Conservation (phyloP, 2,888 invertebrate genomes). For the Dolichomitus sp. region DNA sequence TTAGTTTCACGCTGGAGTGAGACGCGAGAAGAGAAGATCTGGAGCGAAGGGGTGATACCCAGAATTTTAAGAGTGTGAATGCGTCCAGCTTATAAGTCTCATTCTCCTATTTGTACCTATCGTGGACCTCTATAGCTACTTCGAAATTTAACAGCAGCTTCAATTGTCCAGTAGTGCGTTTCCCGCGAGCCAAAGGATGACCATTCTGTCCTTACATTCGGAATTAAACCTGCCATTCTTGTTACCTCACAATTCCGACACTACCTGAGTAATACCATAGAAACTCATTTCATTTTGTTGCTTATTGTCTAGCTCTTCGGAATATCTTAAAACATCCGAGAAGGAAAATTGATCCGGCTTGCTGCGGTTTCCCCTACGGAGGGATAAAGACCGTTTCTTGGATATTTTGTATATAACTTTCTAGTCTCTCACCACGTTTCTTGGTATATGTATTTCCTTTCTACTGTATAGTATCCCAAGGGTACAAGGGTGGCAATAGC, state of each 20-base stretch:
- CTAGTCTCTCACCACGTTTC: conserved; percentile 15
- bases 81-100: conserved; percentile 17
- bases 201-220: too few species aligned
- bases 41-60: not conserved
- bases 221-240: too few species aligned
- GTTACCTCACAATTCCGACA: not conserved
- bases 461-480: conserved; percentile 39
- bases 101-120: conserved; percentile 2
- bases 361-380: conserved; percentile 12
- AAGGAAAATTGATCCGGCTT: not conserved
- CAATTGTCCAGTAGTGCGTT: not conserved
- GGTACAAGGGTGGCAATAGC: conserved; percentile 56
- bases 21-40: not conserved
- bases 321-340: not conserved
- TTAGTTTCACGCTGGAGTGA: not conserved
- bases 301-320: not conserved
- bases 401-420: conserved; percentile 45
- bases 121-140: not conserved
- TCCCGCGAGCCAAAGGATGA: not conserved
- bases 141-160: not conserved
- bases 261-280: not conserved
- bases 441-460: not conserved
- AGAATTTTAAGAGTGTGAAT: conserved; percentile 51
- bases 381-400: conserved; percentile 32
- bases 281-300: not conserved